Evolutionary conservation across 2,888 invertebrate genomes (phyloP), one percentile per base, ranked within the genome.

Genomic region (Lasioglossum pauxillum): DNA sequence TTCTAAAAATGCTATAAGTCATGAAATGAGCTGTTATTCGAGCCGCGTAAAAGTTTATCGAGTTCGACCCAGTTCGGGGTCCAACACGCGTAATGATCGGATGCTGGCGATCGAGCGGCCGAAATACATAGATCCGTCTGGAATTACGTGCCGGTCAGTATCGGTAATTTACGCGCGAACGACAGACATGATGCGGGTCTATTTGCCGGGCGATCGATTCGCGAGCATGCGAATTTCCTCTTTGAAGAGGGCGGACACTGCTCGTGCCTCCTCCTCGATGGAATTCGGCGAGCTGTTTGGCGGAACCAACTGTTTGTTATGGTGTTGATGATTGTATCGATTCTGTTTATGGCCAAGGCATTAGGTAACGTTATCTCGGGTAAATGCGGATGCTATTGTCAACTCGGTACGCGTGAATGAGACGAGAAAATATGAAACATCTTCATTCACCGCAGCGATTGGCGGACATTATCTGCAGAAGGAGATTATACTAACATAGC

Each of bases 181-280:
- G 41, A 27, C 27, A n/a, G 27, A 27, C 27, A 31, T 53, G 53
- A 71, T 78, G 78, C 78, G 78, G 78, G 78, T 78, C 53, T 78
- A 78, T 78, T 78, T 78, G 53, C 38, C 49, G 69, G 35, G 19
- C 38, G 27, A 53, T 78, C 53, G 69, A 78, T 78, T 38, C 78
- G n/a, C 57, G 71, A 72, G 41, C 44, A 5, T 23, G 31, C 5
- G 27, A 27, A 35, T 71, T 72, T 57, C 41, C 78, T 19, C 53
- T 72, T 57, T 57, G 53, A 72, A 71, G 5, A 27, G 60, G 23
- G 27, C 19, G 12, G 23, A 44, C 8, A 72, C 16, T 31, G 41
- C 57, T 53, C 12, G 23, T 35, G 74, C 12, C 35, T 10, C 74
- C 53, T 19, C 10, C 49, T 23, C 27, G 27, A 41, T 69, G 49